Evolutionary conservation across 2,113 vertebrate species (phyloP), one percentile per base, ranked within the genome.

Genomic region (Microcebus murinus): DNA sequence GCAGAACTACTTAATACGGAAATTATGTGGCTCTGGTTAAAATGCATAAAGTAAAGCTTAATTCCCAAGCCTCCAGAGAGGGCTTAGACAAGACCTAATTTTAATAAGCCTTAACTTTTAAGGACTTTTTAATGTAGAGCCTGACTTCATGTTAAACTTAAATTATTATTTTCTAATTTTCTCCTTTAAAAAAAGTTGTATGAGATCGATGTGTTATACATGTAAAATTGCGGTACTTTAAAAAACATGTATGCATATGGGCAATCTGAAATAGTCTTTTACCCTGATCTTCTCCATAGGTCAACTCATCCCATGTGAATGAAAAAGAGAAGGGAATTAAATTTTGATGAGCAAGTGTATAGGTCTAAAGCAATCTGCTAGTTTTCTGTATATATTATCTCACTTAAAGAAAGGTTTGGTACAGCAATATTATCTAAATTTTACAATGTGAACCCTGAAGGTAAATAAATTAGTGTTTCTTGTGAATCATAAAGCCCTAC

Each of bases 21-120:
- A 96, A 96, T 94, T 91, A 95, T 96, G 45, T 96, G 90, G 31
- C n/a, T 81, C 6, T 52, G 39, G 79, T 59, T 96, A 52, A 89
- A 93, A 81, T 4, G 34, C 48, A 95, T 91, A 84, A 85, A 59
- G 12, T 14, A 39, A 88, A 86, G 29, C 42, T 82, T 10, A 25
- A 61, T 94, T 89, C 39, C 9, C 52, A 95, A 77, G 65, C 21
- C 59, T 91, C 71, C 36, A 71, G 94, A 86, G 59, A 91, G 17
- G 34, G 13, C 34, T 59, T 59, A 82, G 18, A 42, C 3, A 39
- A 94, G 84, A 86, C 9, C 21, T 59, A 77, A 17, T 52, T 93
- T 96, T 80, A 93, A 90, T 76, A 91, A 95, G 31, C 21, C 27
- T 81, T 87, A 57, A 55, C 6, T n/a, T 21, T 61, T 63, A 79